phyloP scores from a whole-genome alignment of 2,888 invertebrate genomes.

The Dendrolimus houi region DNA sequence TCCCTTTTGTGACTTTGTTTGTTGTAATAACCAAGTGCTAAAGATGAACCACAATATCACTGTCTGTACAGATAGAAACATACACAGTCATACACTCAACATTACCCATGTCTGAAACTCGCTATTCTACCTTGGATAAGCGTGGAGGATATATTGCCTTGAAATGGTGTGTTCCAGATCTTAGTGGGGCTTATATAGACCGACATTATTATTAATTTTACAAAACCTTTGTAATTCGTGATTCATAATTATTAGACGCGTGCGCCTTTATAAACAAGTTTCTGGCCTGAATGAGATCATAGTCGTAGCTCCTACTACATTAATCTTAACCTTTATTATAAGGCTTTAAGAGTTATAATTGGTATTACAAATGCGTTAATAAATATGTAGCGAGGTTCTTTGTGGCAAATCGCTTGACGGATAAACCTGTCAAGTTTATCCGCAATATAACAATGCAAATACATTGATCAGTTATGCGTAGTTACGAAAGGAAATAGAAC shows the following conservation, averaged over 20 bases:
- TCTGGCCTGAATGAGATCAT: conserved; percentile 7
- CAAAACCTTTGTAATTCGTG: conserved; percentile 2
- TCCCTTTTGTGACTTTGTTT: too few species aligned
- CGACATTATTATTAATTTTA: background rate
- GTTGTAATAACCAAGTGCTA: too few species aligned
- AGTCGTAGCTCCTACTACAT: background rate
- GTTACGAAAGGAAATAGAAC: conserved; percentile 29
- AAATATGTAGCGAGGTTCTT: conserved; percentile 19
- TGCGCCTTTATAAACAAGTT: conserved; percentile 4
- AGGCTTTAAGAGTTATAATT: conserved; percentile 12
- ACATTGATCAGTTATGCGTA: background rate
- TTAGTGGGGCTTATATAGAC: too few species aligned
- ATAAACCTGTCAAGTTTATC: conserved; percentile 1
- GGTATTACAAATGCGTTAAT: background rate
- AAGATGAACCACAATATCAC: too few species aligned
- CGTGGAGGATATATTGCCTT: too few species aligned
- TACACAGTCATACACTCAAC: too few species aligned
- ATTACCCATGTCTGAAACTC: too few species aligned
- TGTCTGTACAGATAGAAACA: too few species aligned
- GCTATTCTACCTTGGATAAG: too few species aligned
- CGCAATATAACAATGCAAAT: conserved; percentile 13
- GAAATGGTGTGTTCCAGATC: too few species aligned
- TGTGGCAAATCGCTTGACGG: conserved; percentile 11
- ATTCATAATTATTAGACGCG: background rate
- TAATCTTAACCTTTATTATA: conserved; percentile 8